Conservation (phyloP, 2,797 vertebrate genomes). For the Karalla daura region DNA sequence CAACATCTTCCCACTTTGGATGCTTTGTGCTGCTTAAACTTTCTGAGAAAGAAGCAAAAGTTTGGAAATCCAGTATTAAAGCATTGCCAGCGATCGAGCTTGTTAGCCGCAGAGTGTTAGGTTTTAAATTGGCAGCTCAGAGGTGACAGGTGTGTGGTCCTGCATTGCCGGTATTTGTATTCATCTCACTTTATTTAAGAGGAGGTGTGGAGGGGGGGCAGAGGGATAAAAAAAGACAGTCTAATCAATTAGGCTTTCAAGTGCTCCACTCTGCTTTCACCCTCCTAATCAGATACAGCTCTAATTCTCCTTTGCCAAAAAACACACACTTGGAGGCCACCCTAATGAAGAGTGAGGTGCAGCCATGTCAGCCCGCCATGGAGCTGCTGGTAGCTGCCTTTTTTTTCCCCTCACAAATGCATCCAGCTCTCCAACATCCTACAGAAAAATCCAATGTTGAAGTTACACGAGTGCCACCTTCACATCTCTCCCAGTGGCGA, state of each 20-base stretch:
- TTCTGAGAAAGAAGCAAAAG: constrained; percentile 49
- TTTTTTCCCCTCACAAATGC: constrained; percentile 20
- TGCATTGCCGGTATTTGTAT: constrained; percentile 73
- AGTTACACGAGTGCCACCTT: constrained; percentile 40
- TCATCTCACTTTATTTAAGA: constrained; percentile 74
- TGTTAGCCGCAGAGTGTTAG: constrained; percentile 61
- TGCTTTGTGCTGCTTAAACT: constrained; percentile 44
- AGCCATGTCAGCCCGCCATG: constrained; percentile 42
- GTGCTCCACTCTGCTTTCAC: constrained; percentile 60
- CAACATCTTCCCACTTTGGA: constrained; percentile 22
- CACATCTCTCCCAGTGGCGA: constrained; percentile 38
- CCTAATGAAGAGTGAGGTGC: constrained; percentile 59
- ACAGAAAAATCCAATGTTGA: constrained; percentile 19
- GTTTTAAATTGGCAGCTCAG: constrained; percentile 71
- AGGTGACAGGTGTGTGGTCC: constrained; percentile 79
- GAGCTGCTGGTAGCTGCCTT: background rate
- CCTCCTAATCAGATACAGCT: constrained; percentile 75
- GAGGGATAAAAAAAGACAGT: constrained; percentile 58
- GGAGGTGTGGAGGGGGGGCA: constrained; percentile 49
- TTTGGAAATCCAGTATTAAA: constrained; percentile 54
- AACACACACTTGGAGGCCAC: constrained; percentile 42
- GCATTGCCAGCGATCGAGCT: constrained; percentile 61
- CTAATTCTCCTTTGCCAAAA: constrained; percentile 65
- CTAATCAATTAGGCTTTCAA: constrained; percentile 81
- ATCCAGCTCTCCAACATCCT: constrained; percentile 33